These are phyloP conservation scores for Oreonectes daqikongensis DNA, from an alignment of 2,797 vertebrate species.

Conservation along the genomic window DNA sequence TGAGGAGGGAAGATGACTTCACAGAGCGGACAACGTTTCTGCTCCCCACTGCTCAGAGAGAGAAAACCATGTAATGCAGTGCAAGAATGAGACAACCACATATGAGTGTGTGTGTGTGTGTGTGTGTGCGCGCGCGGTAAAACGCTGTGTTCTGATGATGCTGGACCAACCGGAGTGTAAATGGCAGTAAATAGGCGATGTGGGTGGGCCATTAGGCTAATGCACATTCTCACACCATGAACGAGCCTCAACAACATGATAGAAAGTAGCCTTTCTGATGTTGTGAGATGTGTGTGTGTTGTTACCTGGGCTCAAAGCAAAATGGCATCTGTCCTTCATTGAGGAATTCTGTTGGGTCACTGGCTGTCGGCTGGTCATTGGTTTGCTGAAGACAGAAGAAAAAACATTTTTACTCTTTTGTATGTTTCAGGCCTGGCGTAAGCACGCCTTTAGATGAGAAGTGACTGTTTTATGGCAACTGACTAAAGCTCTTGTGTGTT, in stretches of 20 bases:
- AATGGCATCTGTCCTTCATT: slow-evolving; percentile 87
- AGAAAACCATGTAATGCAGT: not conserved
- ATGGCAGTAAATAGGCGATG: slow-evolving; percentile 64
- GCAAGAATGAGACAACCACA: slow-evolving; percentile 10
- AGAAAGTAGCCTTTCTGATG: slow-evolving; percentile 26
- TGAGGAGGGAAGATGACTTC: slow-evolving; percentile 97
- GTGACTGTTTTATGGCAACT: slow-evolving; percentile 5
- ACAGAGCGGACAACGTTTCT: slow-evolving; percentile 94
- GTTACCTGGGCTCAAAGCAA: slow-evolving; percentile 97
- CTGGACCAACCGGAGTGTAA: slow-evolving; percentile 61
- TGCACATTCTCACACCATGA: slow-evolving; percentile 42
- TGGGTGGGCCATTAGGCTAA: slow-evolving; percentile 69
- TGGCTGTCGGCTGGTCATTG: slow-evolving; percentile 69
- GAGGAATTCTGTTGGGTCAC: slow-evolving; percentile 78
- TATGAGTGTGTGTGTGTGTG: not conserved
- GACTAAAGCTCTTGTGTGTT: slow-evolving; percentile 25
- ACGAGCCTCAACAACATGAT: slow-evolving; percentile 36
- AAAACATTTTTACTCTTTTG: not conserved
- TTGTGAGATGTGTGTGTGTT: slow-evolving; percentile 32
- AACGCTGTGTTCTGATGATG: slow-evolving; percentile 60
- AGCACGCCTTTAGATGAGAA: slow-evolving; percentile 5
- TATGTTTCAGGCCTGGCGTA: not conserved
- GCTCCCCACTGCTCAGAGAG: slow-evolving; percentile 79
- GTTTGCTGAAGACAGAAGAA: slow-evolving; percentile 59
- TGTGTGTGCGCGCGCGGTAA: slow-evolving; percentile 56